Evolutionary conservation across 1,140 invertebrate genomes (phyloP), one percentile per base, ranked within the genome.

Genomic region (Heliconius hewitsoni): DNA sequence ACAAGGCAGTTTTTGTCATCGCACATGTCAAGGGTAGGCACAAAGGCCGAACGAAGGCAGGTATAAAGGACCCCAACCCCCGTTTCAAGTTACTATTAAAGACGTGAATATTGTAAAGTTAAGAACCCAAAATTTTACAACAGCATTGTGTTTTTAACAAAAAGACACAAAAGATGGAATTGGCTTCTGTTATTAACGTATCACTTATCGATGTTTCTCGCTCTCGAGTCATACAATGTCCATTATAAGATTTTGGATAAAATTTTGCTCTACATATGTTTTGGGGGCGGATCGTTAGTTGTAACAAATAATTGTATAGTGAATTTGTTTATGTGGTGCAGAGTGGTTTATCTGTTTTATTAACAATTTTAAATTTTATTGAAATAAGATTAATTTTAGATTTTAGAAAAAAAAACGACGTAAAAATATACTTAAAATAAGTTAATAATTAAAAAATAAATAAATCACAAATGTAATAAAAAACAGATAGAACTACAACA

Each of bases 61-160:
- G 93, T 93, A 94, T 90, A 91, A 92, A 91, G 86, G 86, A 87
- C 77, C 89, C 89, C 84, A 86, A 86, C 87, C 87, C 60, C 89
- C 89, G 91, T 83, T 85, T 94, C 91, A 82, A 88, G 88, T 93
- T 93, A 92, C 92, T 91, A 93, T 91, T 92, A 91, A 93, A 90
- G 91, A 89, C 91, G 90, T 88, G 89, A 92, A 91, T 88, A 92
- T 91, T 91, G 91, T 91, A 87, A 89, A 92, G 90, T 91, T 92
- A 91, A 94, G 93, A 93, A 92, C 91, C 90, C 91, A 93, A 93
- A 92, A 93, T 92, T 92, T 93, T 92, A 93, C 91, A 93, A 94
- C 90, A 91, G 89, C 88, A 93, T 94, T 94, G 93, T 93, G 75
- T 85, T 84, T 57, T 74, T 82, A 89, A 93, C 90, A 93, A 94